Evolutionary conservation across 1,140 invertebrate species (phyloP), one percentile per base, ranked within the genome.

Genomic region (Drosophila orosa): DNA sequence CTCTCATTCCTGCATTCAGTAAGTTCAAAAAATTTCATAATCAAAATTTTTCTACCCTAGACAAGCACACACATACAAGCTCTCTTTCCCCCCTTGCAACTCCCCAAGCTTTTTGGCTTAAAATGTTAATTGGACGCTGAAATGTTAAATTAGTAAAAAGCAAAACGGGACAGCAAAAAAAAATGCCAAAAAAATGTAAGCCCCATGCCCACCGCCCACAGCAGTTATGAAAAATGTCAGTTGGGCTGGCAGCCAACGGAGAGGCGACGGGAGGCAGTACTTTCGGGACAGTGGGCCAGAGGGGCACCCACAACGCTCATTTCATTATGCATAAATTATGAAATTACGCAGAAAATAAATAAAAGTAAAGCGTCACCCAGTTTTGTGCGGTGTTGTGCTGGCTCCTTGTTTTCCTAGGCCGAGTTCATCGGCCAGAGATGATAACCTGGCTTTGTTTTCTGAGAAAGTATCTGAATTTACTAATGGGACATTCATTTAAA

Each of bases 71-170:
- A 72, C 29, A 45, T 31, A 17, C 37, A 29, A 2, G 19, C 10
- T 9, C 47, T 31, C 4, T 17, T 13, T 9, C n/a, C 25, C 13
- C 45, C n/a, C 6, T 40, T 40, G 15, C 8, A 75, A 75, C 69
- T 48, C 40, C 61, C 57, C 72, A 66, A 78, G 69, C 72, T 75
- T 62, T 83, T 76, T 66, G 57, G 65, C 75, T 79, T 79, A 75
- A 83, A 83, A 83, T 84, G 80, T 84, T 84, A 84, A 84, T 84
- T 84, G 80, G 80, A 84, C 61, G 80, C 80, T 84, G 72, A 84
- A 84, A 84, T 83, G 75, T 79, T 75, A 79, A 79, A 83, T 79
- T 83, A 79, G 65, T 76, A 57, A 68, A 84, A 65, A 73, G 62
- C 45, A 65, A 59, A 61, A 35, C 54, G 45, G 44, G 17, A n/a